Percentiles rank a stretch among this genome's conserved stretches.
Conservation (phyloP, 2,113 vertebrate species). For the Lophotis ruficrista region DNA sequence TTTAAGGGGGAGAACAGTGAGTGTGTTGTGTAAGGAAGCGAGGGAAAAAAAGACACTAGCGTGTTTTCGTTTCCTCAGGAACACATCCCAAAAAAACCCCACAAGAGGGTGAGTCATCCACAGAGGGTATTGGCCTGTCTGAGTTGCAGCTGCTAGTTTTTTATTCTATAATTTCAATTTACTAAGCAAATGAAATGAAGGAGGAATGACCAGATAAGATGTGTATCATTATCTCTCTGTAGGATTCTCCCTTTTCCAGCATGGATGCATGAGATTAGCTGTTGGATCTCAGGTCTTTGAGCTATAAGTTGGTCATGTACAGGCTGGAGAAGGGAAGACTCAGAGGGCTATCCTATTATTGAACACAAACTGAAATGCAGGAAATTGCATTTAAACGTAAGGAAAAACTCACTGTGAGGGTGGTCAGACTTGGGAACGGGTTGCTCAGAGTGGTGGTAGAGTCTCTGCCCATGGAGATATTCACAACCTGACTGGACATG, state of each 20-base stretch:
- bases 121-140: background rate
- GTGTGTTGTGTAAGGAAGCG: background rate
- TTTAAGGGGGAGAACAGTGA: background rate
- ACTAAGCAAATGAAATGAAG: background rate
- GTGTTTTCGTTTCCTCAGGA: slow-evolving; percentile 46
- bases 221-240: background rate
- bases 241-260: background rate
- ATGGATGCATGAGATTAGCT: background rate
- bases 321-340: background rate
- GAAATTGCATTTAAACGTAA: background rate
- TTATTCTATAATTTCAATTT: slow-evolving; percentile 9
- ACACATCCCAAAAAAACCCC: background rate
- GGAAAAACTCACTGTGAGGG: background rate
- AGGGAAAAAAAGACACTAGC: background rate
- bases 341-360: background rate
- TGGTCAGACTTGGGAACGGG: background rate
- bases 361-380: background rate
- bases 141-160: slow-evolving; percentile 9
- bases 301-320: background rate
- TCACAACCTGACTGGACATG: background rate
- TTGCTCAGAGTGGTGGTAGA: background rate
- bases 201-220: background rate
- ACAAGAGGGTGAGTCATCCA: slow-evolving; percentile 12
- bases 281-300: background rate
- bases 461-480: background rate